A percentile compares a stretch with the other conserved stretches of the same genome.
Evolutionary conservation across 2,888 invertebrate species (phyloP).

Genomic region (Augiades crinisus): DNA sequence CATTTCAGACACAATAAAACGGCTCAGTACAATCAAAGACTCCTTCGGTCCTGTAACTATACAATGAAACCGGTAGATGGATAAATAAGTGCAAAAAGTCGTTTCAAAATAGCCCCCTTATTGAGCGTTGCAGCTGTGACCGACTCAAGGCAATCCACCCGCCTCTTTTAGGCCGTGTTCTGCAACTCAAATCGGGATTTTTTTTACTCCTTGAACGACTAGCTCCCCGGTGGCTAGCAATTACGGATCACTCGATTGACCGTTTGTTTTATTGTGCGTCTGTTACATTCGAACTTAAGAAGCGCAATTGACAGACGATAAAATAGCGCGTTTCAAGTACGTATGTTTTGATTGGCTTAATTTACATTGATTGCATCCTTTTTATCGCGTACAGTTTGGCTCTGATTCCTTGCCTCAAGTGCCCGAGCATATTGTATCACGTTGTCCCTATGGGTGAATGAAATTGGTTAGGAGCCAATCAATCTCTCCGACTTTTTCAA

Average conservation of each 20-base stretch:
- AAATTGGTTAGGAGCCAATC: no score
- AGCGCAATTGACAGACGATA: conserved; percentile 7
- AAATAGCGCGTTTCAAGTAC: not conserved
- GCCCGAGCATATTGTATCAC: no score
- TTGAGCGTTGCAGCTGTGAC: conserved; percentile 60
- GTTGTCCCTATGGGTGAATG: no score
- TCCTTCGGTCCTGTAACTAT: conserved; percentile 41
- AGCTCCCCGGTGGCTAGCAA: conserved; percentile 30
- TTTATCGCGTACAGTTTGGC: no score
- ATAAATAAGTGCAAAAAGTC: conserved; percentile 60
- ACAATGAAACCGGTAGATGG: conserved; percentile 66
- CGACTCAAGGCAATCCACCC: conserved; percentile 70
- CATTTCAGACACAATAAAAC: conserved; percentile 28
- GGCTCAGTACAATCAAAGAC: conserved; percentile 32
- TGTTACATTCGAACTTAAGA: conserved; percentile 3
- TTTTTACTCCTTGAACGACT: conserved; percentile 35
- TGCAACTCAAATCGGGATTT: conserved; percentile 59
- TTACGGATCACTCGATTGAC: conserved; percentile 18
- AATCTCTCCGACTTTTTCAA: no score
- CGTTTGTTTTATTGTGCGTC: conserved; percentile 6
- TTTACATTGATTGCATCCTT: no score
- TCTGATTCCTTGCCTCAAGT: no score
- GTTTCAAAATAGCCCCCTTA: conserved; percentile 65
- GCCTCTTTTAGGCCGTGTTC: conserved; percentile 49
- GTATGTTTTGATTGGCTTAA: not conserved